Conservation (phyloP, 1,140 invertebrate genomes). For the Microvelia longipes region DNA sequence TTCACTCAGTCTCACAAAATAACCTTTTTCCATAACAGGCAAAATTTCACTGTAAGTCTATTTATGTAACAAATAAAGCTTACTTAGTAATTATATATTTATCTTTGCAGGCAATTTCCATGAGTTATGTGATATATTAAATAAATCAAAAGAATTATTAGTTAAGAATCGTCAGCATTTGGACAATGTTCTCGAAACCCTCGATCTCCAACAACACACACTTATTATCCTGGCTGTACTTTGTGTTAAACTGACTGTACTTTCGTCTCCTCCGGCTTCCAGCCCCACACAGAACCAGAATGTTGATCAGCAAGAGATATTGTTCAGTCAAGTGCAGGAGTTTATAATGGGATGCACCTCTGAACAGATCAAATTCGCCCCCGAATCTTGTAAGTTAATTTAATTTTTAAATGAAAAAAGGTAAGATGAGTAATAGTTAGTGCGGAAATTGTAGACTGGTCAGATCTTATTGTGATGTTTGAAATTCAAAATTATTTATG, state of each 20-base stretch:
- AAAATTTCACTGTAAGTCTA: background rate
- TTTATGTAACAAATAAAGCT: too few species aligned
- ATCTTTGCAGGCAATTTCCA: conserved; percentile 56
- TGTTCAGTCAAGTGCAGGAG: conserved; percentile 55
- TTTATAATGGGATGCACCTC: conserved; percentile 72
- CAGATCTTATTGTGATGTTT: too few species aligned
- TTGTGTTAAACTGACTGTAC: conserved; percentile 42
- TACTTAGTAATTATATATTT: conserved; percentile 6
- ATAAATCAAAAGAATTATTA: conserved; percentile 62
- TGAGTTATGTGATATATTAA: conserved; percentile 61
- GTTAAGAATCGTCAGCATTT: conserved; percentile 65
- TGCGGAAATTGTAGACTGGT: too few species aligned
- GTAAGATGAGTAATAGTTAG: too few species aligned
- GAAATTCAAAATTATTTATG: too few species aligned
- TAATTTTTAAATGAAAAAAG: too few species aligned
- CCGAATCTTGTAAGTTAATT: conserved; percentile 61
- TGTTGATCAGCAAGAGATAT: conserved; percentile 29
- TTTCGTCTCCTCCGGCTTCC: conserved; percentile 5
- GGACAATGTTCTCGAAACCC: conserved; percentile 73
- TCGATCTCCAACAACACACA: conserved; percentile 78
- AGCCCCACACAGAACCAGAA: conserved; percentile 9
- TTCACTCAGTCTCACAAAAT: background rate
- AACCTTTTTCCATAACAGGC: background rate
- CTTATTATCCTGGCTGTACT: conserved; percentile 73
- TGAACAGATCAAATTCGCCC: conserved; percentile 69